phyloP scores from a whole-genome alignment of 2,797 vertebrate genomes.

The Zenarchopterus dispar region DNA sequence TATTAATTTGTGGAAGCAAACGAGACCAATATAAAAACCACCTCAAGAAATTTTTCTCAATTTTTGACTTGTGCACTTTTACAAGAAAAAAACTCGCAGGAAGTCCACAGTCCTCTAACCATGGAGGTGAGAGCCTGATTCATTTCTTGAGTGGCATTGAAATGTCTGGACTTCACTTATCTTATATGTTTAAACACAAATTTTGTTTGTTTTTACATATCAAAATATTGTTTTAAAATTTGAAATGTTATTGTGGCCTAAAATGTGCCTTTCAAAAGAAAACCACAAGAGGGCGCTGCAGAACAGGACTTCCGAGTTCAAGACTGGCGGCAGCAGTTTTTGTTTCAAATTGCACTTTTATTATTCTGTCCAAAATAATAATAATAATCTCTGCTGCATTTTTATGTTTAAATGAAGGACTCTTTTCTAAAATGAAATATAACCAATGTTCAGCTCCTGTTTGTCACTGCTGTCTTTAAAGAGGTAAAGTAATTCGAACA shows the following conservation, averaged over 20 bases:
- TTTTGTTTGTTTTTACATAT: slow-evolving; percentile 3
- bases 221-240: not conserved
- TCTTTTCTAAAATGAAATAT: slow-evolving; percentile 25
- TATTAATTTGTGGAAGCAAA: slow-evolving; percentile 11
- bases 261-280: slow-evolving; percentile 22
- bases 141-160: slow-evolving; percentile 24
- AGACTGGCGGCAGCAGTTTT: not conserved
- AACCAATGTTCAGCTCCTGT: not conserved
- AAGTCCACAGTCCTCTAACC: slow-evolving; percentile 24
- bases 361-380: slow-evolving; percentile 21
- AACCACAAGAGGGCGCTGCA: slow-evolving; percentile 74
- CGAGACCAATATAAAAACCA: slow-evolving; percentile 11
- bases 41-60: slow-evolving; percentile 11
- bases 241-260: not conserved
- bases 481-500: no score
- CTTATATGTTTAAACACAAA: slow-evolving; percentile 16
- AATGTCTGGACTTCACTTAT: slow-evolving; percentile 55
- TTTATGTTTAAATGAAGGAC: slow-evolving; percentile 63
- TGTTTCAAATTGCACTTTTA: slow-evolving; percentile 56
- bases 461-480: not conserved
- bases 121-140: slow-evolving; percentile 8
- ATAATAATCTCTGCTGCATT: slow-evolving; percentile 5
- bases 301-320: slow-evolving; percentile 44
- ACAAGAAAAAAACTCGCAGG: slow-evolving; percentile 54
- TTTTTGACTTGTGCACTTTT: slow-evolving; percentile 64